Base-by-base conservation (phyloP, 1,140 invertebrate species). In the Brachionus paranguensis region DNA sequence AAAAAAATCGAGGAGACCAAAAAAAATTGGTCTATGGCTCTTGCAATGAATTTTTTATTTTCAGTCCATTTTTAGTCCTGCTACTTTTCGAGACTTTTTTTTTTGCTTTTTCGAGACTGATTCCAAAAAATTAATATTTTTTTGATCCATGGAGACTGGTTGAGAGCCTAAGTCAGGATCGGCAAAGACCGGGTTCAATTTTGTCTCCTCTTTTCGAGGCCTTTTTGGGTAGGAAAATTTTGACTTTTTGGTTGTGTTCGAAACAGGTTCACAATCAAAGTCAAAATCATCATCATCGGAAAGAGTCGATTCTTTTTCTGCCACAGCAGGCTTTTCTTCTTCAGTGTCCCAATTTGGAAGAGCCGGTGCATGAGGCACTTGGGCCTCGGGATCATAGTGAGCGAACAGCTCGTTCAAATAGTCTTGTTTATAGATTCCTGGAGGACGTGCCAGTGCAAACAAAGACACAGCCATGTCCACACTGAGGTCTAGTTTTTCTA, bases 391-490 rank as follows among this genome's bases (percentile, higher is more conserved):
- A 86, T 95, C 94, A 88, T 95, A 97, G 14, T 93, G 90, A 85
- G 88, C 85, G 86, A 90, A 92, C 12, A 93, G 86, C 86, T 91
- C 90, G 74, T 90, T 86, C 6, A 93, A 85, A 87, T 93, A 93
- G 85, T 93, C 91, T 83, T 91, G 89, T 87, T 93, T 93, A 86
- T 93, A 94, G 84, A 93, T 93, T 33, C 93, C 93, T 55, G 92
- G 91, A 3, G 90, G 90, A 78, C 93, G 88, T 47, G 86, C 84
- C 86, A 90, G 85, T n/a, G 84, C 86, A 85, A 91, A 98, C 86
- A 92, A 91, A 68, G 89, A 88, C 0, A 98, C 86, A 0, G 95
- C 95, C 20, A 93, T 93, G 84, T 95, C 94, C 3, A 97, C 50
- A 60, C 90, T 89, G 90, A 89, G 91, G 7, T 88, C 87, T 37